Conservation (phyloP, 2,888 invertebrate genomes). For the Cephus pulcher region DNA sequence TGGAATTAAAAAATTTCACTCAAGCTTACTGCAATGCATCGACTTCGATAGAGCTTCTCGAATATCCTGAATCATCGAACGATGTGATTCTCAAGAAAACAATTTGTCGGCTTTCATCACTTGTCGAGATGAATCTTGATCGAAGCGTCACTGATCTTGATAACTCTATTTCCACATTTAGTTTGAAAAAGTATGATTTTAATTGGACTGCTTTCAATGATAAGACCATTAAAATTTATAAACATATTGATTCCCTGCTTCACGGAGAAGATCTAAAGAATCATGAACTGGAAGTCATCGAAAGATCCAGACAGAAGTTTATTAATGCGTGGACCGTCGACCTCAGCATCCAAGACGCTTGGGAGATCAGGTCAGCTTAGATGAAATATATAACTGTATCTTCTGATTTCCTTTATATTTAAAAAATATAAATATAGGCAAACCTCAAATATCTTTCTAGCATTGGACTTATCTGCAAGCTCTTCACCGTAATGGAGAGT, state of each 20-base stretch:
- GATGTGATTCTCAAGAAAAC: constrained; percentile 47
- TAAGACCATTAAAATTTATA: constrained; percentile 48
- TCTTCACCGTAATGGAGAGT: constrained; percentile 50
- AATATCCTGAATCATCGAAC: constrained; percentile 52
- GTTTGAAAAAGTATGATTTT: constrained; percentile 38
- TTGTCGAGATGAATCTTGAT: constrained; percentile 43
- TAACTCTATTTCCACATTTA: constrained; percentile 20
- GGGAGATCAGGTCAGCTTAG: constrained; percentile 49
- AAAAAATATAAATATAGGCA: not conserved
- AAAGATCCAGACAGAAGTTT: constrained; percentile 39
- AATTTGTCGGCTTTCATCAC: constrained; percentile 48
- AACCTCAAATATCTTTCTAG: constrained; percentile 37
- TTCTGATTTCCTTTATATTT: not conserved
- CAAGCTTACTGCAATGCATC: constrained; percentile 42
- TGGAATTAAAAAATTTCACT: constrained; percentile 55
- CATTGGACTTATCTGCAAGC: constrained; percentile 56
- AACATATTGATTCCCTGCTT: constrained; percentile 47
- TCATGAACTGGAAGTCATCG: constrained; percentile 30
- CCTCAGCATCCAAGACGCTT: constrained; percentile 38
- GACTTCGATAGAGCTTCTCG: constrained; percentile 41
- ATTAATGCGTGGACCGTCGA: constrained; percentile 43
- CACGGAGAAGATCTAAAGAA: constrained; percentile 36
- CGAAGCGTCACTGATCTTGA: not conserved
- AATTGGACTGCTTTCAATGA: constrained; percentile 57
- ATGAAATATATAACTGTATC: not conserved